Percentiles rank a stretch among this genome's conserved stretches.
phyloP scores from a whole-genome alignment of 2,888 invertebrate species.

The Pachydiplax longipennis region DNA sequence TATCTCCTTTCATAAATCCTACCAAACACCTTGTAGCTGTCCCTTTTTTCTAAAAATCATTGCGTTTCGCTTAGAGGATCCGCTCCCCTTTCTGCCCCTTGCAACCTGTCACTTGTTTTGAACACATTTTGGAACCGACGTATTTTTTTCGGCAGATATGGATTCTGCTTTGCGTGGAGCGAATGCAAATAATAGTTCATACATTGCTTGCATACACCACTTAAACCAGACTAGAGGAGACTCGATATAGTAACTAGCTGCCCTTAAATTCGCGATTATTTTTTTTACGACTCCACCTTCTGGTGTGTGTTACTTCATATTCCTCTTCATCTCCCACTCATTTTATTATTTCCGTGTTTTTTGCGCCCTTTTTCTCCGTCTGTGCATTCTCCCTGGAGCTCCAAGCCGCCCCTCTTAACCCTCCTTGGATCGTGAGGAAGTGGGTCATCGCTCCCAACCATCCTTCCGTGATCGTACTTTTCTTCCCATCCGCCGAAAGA shows the following conservation, averaged over 20 bases:
- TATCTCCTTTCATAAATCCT: no score
- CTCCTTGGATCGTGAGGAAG: neutral
- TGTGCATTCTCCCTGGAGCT: neutral
- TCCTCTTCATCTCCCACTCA: neutral
- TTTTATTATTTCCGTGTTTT: neutral
- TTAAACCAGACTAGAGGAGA: neutral
- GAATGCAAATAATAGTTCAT: neutral
- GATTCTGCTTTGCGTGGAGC: neutral
- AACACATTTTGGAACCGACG: no score
- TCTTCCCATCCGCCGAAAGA: neutral
- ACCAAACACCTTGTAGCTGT: neutral
- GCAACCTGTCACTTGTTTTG: neutral
- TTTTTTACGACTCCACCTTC: neutral
- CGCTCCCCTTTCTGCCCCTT: neutral
- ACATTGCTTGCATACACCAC: neutral
- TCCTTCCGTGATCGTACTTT: neutral
- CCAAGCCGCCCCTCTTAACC: neutral
- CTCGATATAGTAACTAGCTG: neutral
- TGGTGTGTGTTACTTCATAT: neutral
- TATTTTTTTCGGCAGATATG: neutral
- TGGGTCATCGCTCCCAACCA: neutral
- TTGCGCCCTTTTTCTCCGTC: neutral
- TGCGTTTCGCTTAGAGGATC: neutral
- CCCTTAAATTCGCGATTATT: neutral
- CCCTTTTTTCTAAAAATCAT: neutral